Percentiles rank a stretch among this genome's conserved stretches.
phyloP scores from a whole-genome alignment of 2,888 invertebrate genomes.

The Nasonovia ribisnigri region DNA sequence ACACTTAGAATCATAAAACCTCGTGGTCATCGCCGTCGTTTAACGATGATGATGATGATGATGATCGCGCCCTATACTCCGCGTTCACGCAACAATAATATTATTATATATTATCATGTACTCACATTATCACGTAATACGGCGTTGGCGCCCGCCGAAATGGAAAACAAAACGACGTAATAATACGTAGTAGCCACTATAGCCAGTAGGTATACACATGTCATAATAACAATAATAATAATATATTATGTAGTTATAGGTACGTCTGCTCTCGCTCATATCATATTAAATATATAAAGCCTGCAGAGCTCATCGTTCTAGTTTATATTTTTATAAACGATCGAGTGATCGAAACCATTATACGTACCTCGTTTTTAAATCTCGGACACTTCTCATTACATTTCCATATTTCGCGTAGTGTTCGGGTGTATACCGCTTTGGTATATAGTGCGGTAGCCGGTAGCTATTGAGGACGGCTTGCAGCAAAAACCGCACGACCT shows the following conservation, averaged over 20 bases:
- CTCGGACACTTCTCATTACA: too few species aligned
- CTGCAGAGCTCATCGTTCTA: neutral
- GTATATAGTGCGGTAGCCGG: too few species aligned
- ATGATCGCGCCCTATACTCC: neutral
- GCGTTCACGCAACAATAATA: neutral
- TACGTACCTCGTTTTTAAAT: too few species aligned
- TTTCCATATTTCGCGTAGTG: too few species aligned
- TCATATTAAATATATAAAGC: neutral
- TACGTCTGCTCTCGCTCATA: neutral
- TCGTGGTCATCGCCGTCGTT: neutral
- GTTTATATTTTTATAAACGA: neutral
- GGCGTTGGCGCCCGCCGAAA: neutral
- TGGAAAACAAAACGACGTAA: neutral
- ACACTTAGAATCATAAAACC: neutral
- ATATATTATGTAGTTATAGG: neutral
- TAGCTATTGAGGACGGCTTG: too few species aligned
- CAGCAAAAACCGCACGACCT: too few species aligned
- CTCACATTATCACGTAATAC: neutral
- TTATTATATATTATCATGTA: neutral
- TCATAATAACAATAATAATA: neutral
- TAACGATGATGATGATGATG: constrained; percentile 1
- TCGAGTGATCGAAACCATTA: too few species aligned
- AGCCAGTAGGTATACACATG: neutral
- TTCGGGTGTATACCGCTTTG: too few species aligned
- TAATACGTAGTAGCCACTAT: neutral